These are phyloP conservation scores for Mylabris sibirica DNA, from an alignment of 2,888 invertebrate genomes.

Conservation along the genomic window DNA sequence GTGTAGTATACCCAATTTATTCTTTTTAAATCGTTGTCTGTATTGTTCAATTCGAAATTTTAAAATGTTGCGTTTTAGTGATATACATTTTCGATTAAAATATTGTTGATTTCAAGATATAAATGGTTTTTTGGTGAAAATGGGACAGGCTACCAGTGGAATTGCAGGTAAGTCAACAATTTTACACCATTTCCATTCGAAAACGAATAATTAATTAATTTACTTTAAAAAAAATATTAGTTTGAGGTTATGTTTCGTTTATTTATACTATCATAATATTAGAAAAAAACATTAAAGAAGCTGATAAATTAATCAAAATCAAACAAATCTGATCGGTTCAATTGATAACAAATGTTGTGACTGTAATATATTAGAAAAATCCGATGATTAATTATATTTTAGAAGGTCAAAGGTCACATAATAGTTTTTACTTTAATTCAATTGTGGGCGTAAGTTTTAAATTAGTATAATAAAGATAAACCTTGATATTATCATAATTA, in stretches of 20 bases:
- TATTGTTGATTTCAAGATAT: neutral
- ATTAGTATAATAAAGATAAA: neutral
- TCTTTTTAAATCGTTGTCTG: neutral
- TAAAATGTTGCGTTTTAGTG: neutral
- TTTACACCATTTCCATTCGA: neutral
- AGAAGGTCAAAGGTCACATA: neutral
- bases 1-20: neutral
- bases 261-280: neutral
- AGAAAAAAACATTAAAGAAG: neutral
- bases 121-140: conserved; percentile 19
- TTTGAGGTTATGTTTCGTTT: neutral
- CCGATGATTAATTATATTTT: neutral
- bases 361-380: neutral
- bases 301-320: neutral
- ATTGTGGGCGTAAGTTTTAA: neutral
- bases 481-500: neutral
- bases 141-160: conserved; percentile 50
- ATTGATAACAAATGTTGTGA: neutral
- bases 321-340: neutral
- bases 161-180: conserved; percentile 44
- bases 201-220: neutral
- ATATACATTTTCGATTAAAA: neutral
- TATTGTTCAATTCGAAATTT: neutral
- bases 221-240: neutral
- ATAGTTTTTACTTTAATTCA: neutral